Conservation (phyloP, 2,888 invertebrate species). For the Melitaea athalia region DNA sequence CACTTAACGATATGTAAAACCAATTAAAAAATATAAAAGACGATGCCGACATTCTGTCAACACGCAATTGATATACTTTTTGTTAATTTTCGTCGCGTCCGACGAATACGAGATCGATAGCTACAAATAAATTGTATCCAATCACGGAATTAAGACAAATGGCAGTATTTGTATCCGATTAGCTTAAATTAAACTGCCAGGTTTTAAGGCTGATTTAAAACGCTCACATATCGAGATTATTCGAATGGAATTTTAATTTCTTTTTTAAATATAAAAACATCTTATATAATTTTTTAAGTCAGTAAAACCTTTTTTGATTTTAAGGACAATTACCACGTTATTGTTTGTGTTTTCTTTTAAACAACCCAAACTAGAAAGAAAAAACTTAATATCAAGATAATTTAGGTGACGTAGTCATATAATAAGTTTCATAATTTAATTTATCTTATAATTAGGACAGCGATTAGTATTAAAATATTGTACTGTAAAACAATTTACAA, state of each 20-base stretch:
- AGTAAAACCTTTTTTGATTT: too few species aligned
- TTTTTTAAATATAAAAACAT: not conserved
- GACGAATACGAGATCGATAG: slow-evolving; percentile 28
- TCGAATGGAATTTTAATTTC: not conserved
- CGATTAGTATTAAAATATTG: too few species aligned
- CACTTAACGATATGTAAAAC: not conserved
- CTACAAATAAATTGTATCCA: slow-evolving; percentile 38
- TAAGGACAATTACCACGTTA: too few species aligned
- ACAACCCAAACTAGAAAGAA: too few species aligned
- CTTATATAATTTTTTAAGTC: not conserved
- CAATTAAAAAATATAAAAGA: not conserved
- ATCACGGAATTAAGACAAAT: slow-evolving; percentile 41
- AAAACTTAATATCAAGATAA: too few species aligned
- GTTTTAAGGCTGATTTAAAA: slow-evolving; percentile 11
- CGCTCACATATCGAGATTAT: not conserved
- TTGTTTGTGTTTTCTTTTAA: too few species aligned
- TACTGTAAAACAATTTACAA: too few species aligned
- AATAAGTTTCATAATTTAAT: too few species aligned
- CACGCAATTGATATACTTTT: slow-evolving; percentile 22
- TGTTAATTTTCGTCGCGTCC: slow-evolving; percentile 23
- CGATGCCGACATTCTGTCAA: slow-evolving; percentile 2
- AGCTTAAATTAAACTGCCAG: slow-evolving; percentile 25
- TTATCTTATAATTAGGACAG: too few species aligned
- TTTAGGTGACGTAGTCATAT: too few species aligned
- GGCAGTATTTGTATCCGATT: slow-evolving; percentile 28